These are phyloP conservation scores for Dioctria linearis DNA, from an alignment of 2,888 invertebrate genomes.

Conservation along the genomic window DNA sequence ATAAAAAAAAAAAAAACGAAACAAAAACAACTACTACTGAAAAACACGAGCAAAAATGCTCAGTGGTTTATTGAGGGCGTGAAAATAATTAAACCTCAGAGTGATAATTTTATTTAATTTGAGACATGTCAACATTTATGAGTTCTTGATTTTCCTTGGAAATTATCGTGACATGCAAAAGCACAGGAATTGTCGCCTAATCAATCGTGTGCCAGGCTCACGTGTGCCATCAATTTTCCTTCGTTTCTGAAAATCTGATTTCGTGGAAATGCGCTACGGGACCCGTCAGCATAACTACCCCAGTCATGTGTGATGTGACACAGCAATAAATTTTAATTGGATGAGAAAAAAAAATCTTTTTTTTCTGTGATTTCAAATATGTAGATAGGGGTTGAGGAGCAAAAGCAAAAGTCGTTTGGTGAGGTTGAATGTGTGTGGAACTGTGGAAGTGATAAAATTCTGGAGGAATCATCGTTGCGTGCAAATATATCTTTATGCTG, in stretches of 20 bases:
- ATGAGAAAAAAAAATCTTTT: constrained; percentile 10
- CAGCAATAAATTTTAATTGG: constrained; percentile 51
- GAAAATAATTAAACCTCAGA: not conserved
- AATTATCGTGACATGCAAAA: constrained; percentile 32
- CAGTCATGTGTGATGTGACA: constrained; percentile 19
- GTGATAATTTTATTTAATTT: not conserved
- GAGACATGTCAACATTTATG: not conserved
- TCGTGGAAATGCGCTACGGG: not conserved
- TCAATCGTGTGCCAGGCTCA: constrained; percentile 16
- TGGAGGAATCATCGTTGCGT: constrained; percentile 39
- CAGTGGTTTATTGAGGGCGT: not conserved
- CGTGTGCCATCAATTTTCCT: constrained; percentile 12
- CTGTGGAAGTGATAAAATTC: constrained; percentile 28
- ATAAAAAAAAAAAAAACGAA: no score
- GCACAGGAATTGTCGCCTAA: constrained; percentile 6
- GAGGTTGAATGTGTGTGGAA: no score
- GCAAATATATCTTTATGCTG: constrained; percentile 25
- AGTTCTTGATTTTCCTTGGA: constrained; percentile 10
- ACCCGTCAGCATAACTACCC: constrained; percentile 29
- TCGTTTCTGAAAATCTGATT: not conserved
- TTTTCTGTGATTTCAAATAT: constrained; percentile 27
- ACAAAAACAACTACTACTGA: not conserved
- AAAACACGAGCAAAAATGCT: not conserved
- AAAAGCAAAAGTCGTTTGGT: not conserved
- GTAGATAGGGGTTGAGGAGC: no score